Base-by-base conservation (phyloP, 2,113 vertebrate genomes). In the Apus apus region DNA sequence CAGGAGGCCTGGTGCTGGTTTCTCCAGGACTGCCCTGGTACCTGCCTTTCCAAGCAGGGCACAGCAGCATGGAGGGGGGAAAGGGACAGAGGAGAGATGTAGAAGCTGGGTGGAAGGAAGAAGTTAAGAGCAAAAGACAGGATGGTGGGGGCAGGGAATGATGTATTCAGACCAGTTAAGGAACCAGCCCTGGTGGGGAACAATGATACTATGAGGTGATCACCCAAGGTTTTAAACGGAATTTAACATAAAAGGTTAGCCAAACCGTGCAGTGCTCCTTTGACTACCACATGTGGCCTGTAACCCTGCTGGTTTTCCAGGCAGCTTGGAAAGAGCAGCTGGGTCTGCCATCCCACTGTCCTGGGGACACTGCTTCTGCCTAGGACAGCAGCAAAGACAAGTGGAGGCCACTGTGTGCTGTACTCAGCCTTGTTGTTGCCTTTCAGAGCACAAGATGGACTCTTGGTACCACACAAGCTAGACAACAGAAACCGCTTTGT, bases 361-460 rank as follows among this genome's bases (percentile, higher is more conserved):
- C 4, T 25, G 23, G 26, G 36, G 53, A 81, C 20, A 14, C 40
- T 26, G 40, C 53, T 77, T 16, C 64, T 86, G 46, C 72, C 29
- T 54, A 53, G 36, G 61, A 54, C n/a, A 73, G 56, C 36, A 45
- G 45, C 45, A 61, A 26, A 79, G n/a, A 61, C 34, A 75, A 64
- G 77, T 0, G 0, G 36, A 53, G 20, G 25, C n/a, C 9, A 2
- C 11, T 4, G 0, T 1, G 4, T 51, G 32, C 43, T 86, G 30
- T 45, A 73, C 65, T 72, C 68, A 95, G 54, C 66, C 58, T 66
- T 27, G 18, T 57, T 71, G 11, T 83, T 94, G 15, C 45, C 76
- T 97, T 97, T 77, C 92, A 97, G 97, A 90, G 95, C 97, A 64
- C 72, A 77, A 54, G 92, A 89, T 45, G 97, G 97, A 87, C 71